Evolutionary conservation across 2,797 vertebrate genomes (phyloP).

Genomic region (Dendrocincla fuliginosa): DNA sequence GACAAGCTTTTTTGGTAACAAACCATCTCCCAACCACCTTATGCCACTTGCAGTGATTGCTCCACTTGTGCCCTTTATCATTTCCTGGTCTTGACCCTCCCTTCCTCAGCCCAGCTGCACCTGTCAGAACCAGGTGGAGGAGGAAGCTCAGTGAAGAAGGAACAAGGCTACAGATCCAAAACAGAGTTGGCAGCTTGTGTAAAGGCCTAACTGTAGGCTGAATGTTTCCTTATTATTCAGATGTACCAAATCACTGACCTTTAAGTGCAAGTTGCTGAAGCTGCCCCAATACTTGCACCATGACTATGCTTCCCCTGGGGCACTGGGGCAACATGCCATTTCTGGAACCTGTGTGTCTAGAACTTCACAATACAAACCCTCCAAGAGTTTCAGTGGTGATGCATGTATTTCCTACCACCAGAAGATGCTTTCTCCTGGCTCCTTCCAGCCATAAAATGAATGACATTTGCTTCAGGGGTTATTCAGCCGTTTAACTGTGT

Average conservation of each 20-base stretch:
- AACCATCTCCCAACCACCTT: not conserved
- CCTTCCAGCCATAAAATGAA: not conserved
- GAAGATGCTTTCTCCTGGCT: not conserved
- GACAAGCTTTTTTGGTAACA: fast-evolving
- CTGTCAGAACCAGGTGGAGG: not conserved
- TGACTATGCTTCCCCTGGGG: fast-evolving
- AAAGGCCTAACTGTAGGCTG: not conserved
- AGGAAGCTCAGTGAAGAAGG: not conserved
- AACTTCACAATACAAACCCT: not conserved
- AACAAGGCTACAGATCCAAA: not conserved
- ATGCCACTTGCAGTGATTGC: not conserved
- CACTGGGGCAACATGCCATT: fast-evolving
- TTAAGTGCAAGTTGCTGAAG: not conserved
- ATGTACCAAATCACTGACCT: not conserved
- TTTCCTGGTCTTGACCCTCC: not conserved
- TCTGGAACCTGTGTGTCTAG: fast-evolving
- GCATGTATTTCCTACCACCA: not conserved
- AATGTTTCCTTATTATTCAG: not conserved
- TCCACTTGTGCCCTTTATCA: not conserved
- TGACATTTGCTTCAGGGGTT: not conserved
- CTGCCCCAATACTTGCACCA: fast-evolving
- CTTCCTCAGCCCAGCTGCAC: not conserved
- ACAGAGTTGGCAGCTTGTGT: not conserved
- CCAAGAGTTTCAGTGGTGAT: not conserved
- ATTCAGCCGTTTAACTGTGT: not conserved